Conservation (phyloP, 1,140 invertebrate genomes). For the Drosophila malerkotliana region DNA sequence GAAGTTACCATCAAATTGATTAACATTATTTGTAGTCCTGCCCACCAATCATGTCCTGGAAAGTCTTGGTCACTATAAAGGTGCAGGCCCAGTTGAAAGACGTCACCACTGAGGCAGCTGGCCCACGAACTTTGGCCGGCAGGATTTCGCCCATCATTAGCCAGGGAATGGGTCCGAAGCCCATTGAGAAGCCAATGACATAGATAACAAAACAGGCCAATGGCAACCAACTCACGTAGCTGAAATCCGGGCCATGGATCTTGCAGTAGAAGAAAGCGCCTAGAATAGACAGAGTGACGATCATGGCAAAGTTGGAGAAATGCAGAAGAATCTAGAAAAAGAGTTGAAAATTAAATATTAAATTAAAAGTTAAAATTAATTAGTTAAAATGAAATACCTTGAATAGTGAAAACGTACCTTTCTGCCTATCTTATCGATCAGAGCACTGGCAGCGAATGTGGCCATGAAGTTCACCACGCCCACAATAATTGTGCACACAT, state of each 20-base stretch:
- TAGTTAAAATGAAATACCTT: not conserved
- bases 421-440: constrained; percentile 93
- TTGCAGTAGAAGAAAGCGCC: constrained; percentile 92
- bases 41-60: constrained; percentile 87
- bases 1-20: too few species aligned
- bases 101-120: constrained; percentile 93
- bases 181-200: constrained; percentile 94
- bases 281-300: constrained; percentile 88
- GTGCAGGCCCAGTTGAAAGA: constrained; percentile 95
- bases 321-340: constrained; percentile 88
- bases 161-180: constrained; percentile 97
- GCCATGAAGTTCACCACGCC: constrained; percentile 95
- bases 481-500: constrained; percentile 91
- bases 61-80: constrained; percentile 95
- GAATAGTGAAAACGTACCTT: constrained; percentile 84
- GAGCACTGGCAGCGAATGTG: constrained; percentile 91
- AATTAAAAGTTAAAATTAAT: too few species aligned
- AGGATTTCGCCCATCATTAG: constrained; percentile 96
- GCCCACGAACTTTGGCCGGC: constrained; percentile 91
- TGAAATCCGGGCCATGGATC: constrained; percentile 84
- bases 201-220: constrained; percentile 92
- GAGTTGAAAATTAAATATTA: too few species aligned
- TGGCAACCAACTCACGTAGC: constrained; percentile 90
- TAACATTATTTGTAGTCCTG: too few species aligned
- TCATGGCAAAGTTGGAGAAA: constrained; percentile 91